A percentile compares a stretch with the other conserved stretches of the same genome.
Evolutionary conservation across 1,140 invertebrate species (phyloP).

Genomic region (Drosophila teissieri): DNA sequence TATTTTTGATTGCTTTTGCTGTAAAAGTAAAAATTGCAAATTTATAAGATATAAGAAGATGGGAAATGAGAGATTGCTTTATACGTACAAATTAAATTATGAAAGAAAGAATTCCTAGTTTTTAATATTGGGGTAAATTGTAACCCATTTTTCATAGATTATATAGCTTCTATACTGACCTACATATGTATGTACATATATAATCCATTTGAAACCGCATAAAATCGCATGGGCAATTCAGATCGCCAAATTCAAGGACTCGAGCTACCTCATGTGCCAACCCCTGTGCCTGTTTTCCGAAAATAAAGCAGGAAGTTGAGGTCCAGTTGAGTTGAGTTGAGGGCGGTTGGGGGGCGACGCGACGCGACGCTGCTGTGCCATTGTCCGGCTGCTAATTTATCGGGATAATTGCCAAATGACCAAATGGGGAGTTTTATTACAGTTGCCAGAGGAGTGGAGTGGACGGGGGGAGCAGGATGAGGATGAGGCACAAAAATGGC

Average conservation of each 20-base stretch:
- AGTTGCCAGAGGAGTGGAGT: slow-evolving; percentile 11
- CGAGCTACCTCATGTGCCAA: slow-evolving; percentile 5
- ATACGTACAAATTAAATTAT: too few species aligned
- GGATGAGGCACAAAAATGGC: slow-evolving; percentile 55
- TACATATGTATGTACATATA: background rate
- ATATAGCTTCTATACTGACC: background rate
- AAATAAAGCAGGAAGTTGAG: slow-evolving; percentile 3
- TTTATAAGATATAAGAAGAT: too few species aligned
- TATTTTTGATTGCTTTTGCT: too few species aligned
- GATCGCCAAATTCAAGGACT: slow-evolving; percentile 10
- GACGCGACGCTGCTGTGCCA: slow-evolving; percentile 39
- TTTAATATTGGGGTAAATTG: background rate
- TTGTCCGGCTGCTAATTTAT: slow-evolving; percentile 74
- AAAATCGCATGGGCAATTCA: slow-evolving; percentile 2
- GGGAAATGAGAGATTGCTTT: too few species aligned
- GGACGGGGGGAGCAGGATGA: slow-evolving; percentile 1
- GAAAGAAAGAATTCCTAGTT: background rate
- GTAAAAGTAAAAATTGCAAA: too few species aligned
- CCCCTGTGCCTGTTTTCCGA: slow-evolving; percentile 20
- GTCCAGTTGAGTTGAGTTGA: slow-evolving; percentile 21
- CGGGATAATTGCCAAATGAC: slow-evolving; percentile 78
- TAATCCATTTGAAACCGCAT: slow-evolving; percentile 6
- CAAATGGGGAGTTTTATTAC: slow-evolving; percentile 79
- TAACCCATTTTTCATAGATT: background rate
- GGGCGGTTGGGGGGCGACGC: slow-evolving; percentile 8